Percentiles rank a stretch among this genome's conserved stretches.
Conservation (phyloP, 30 jellyfish, hydroid and myxozoan genomes). For the Turritopsis dohrnii region DNA sequence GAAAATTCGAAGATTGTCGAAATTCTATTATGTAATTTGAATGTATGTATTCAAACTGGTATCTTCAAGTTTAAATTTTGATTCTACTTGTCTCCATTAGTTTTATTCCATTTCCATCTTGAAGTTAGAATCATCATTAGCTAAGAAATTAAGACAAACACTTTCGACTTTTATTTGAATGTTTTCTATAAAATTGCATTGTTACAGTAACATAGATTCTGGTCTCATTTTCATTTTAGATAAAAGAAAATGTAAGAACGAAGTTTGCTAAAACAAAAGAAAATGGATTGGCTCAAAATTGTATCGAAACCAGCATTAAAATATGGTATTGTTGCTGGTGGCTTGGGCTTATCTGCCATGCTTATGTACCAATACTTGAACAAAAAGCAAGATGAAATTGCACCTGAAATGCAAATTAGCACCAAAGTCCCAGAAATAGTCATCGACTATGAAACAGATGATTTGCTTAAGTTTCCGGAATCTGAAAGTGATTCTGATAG, state of each 20-base stretch:
- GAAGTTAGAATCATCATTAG: no score
- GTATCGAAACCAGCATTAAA: slow-evolving; percentile 8
- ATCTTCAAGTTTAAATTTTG: no score
- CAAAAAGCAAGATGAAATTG: not conserved
- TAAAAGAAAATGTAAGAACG: not conserved
- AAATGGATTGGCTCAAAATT: slow-evolving; percentile 4
- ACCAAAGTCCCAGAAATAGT: slow-evolving; percentile 1
- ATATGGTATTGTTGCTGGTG: not conserved
- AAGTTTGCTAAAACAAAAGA: not conserved
- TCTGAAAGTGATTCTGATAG: not conserved
- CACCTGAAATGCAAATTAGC: not conserved
- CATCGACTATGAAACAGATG: not conserved
- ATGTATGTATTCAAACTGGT: no score
- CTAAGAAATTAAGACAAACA: no score
- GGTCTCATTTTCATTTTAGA: not conserved
- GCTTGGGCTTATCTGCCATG: not conserved
- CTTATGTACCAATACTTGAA: not conserved
- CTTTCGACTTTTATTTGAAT: no score
- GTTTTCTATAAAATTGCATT: no score
- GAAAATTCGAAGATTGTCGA: no score
- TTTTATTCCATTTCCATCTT: no score
- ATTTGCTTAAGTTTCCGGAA: not conserved
- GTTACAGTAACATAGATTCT: no score
- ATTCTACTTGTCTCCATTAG: no score
- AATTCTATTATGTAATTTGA: no score